Percentiles rank a stretch among this genome's conserved stretches.
phyloP scores from a whole-genome alignment of 2,888 invertebrate species.

The Rhaphigaster nebulosa region DNA sequence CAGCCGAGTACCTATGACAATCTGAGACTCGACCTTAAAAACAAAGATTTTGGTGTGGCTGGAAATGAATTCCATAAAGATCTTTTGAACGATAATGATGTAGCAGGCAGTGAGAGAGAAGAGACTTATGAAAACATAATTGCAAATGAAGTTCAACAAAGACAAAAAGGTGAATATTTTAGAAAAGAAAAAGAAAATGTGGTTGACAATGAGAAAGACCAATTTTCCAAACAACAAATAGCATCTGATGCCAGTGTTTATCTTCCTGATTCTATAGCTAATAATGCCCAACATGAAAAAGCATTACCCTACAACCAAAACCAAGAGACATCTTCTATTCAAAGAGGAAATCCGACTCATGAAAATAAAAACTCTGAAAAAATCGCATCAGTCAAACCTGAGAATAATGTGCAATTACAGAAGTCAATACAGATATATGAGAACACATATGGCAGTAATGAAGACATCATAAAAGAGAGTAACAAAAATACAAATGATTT shows the following conservation, averaged over 20 bases:
- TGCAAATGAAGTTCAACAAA: slow-evolving; percentile 55
- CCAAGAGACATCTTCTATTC: background rate
- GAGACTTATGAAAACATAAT: slow-evolving; percentile 59
- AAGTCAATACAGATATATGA: slow-evolving; percentile 65
- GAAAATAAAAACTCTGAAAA: background rate
- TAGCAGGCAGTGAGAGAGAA: slow-evolving; percentile 61
- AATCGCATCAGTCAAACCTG: slow-evolving; percentile 64
- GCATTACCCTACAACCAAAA: slow-evolving; percentile 68
- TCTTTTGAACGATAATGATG: slow-evolving; percentile 61
- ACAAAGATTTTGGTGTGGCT: slow-evolving; percentile 23
- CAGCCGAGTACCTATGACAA: slow-evolving; percentile 65
- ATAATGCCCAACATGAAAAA: slow-evolving; percentile 66
- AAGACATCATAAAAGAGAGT: slow-evolving; percentile 63
- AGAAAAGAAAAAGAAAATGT: slow-evolving; percentile 22
- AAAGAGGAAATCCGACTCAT: background rate
- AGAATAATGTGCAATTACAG: slow-evolving; percentile 68
- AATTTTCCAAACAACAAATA: slow-evolving; percentile 22
- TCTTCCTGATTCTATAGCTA: background rate
- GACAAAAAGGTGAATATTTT: background rate
- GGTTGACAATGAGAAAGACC: slow-evolving; percentile 11
- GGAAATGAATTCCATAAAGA: slow-evolving; percentile 35
- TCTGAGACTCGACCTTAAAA: background rate
- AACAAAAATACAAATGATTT: slow-evolving; percentile 64
- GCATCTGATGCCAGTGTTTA: background rate
- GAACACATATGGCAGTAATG: slow-evolving; percentile 72